Percentiles rank a stretch among this genome's conserved stretches.
Conservation (phyloP, 1,140 invertebrate species). For the Oscheius sp. region DNA sequence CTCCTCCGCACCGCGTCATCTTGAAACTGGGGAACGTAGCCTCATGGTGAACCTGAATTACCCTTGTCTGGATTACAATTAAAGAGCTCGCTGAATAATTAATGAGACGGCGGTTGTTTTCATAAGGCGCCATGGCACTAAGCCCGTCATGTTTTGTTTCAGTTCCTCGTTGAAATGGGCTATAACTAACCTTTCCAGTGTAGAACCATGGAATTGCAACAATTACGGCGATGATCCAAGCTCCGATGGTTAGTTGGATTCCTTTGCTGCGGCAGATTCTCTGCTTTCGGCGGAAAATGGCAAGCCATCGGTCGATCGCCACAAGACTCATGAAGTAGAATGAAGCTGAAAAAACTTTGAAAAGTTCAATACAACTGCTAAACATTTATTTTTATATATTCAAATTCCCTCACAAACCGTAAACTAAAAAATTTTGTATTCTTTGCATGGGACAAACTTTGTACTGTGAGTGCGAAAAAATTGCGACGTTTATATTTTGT, state of each 20-base stretch:
- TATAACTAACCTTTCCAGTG: neutral
- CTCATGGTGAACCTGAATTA: too few relatives aligned
- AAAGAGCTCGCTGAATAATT: too few relatives aligned
- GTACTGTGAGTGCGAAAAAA: too few relatives aligned
- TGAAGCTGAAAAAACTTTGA: conserved; percentile 4
- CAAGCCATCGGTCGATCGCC: conserved; percentile 34
- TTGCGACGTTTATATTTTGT: too few relatives aligned
- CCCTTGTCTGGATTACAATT: too few relatives aligned
- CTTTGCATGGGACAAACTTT: too few relatives aligned
- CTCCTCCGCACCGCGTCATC: neutral
- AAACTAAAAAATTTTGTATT: conserved; percentile 15
- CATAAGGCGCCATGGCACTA: too few relatives aligned
- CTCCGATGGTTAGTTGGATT: conserved; percentile 12
- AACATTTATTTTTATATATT: neutral
- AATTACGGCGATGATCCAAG: conserved; percentile 21
- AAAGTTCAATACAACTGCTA: too few relatives aligned
- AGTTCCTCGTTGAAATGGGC: too few relatives aligned
- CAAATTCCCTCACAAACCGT: neutral
- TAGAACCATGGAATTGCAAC: conserved; percentile 29
- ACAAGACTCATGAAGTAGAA: conserved; percentile 37
- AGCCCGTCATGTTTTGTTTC: too few relatives aligned
- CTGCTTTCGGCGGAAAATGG: conserved; percentile 23
- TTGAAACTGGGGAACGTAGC: too few relatives aligned
- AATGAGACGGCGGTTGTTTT: too few relatives aligned
- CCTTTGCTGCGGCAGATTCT: conserved; percentile 15